phyloP scores from a whole-genome alignment of 2,888 invertebrate species.

The Pandemis heparana region DNA sequence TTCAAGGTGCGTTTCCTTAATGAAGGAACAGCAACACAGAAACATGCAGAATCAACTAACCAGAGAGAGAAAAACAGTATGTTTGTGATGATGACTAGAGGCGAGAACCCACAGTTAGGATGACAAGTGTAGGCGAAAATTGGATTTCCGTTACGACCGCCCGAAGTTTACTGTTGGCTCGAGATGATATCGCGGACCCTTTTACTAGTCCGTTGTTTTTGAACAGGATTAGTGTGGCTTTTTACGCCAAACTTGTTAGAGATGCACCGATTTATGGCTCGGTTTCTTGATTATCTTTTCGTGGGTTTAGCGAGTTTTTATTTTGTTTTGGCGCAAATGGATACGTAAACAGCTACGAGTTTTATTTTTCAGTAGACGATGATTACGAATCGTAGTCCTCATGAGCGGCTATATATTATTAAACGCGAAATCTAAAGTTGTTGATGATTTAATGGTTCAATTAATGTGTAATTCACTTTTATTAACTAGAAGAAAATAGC shows the following conservation, averaged over 20 bases:
- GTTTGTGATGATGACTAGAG: too few relatives aligned
- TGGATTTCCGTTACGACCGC: slow-evolving; percentile 56
- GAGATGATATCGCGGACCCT: slow-evolving; percentile 21
- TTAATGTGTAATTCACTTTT: too few relatives aligned
- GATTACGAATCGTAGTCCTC: too few relatives aligned
- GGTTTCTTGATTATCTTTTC: background rate
- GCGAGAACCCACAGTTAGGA: slow-evolving; percentile 40
- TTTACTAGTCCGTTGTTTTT: slow-evolving; percentile 9
- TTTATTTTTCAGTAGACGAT: too few relatives aligned
- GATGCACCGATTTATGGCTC: background rate
- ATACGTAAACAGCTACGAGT: background rate
- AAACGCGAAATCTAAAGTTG: too few relatives aligned
- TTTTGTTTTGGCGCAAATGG: background rate
- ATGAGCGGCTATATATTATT: too few relatives aligned
- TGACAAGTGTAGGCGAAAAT: slow-evolving; percentile 51
- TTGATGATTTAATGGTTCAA: too few relatives aligned
- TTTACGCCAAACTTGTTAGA: background rate
- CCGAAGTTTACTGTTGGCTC: slow-evolving; percentile 48
- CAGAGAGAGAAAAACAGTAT: background rate
- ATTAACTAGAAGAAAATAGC: too few relatives aligned
- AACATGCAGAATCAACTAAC: too few relatives aligned
- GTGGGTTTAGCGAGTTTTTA: background rate
- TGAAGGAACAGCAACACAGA: too few relatives aligned
- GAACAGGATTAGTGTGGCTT: background rate
- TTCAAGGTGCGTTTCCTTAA: too few relatives aligned